Evolutionary conservation across 2,113 vertebrate species (phyloP), one percentile per base, ranked within the genome.

Genomic region (Dicentrarchus labrax): DNA sequence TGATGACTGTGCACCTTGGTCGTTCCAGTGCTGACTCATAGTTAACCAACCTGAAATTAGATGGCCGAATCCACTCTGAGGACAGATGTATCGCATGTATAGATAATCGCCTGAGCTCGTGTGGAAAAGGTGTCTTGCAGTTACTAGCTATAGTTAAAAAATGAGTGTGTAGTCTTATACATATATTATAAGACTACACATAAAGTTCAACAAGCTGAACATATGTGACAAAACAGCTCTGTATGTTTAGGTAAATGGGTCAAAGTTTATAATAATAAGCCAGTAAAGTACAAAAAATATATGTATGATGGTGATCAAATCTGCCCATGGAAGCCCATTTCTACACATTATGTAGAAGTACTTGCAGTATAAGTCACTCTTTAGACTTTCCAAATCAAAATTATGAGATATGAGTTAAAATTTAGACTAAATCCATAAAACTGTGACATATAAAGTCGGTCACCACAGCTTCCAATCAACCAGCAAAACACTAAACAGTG

Each of bases 11-110:
- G 86, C 54, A 78, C 76, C 78, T 83, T 78, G 70, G 48, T 50
- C 19, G 15, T n/a, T 72, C 7, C n/a, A 70, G 22, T 74, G 89
- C 70, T 86, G 88, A 87, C 72, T 84, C 84, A 80, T 65, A 16
- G 21, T 59, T 84, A 47, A 48, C 54, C 24, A 75, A 22, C 47
- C 8, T 68, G n/a, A 41, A 47, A 16, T 19, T 7, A 24, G 9
- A 71, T 41, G 47, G 38, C 22, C 39, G 39, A n/a, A 21, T 59
- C 1, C n/a, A 15, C 36, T 65, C 47, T 39, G n/a, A 48, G 13
- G 4, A 60, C 8, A 47, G 59, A 38, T 59, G 11, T 51, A 30
- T 30, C 30, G 30, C 30, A 30, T 30, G 30, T 30, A 30, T 30
- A 30, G 30, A 30, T 30, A 30, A 30, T 30, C 30, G 30, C 30